A percentile compares a stretch with the other conserved stretches of the same genome.
These are phyloP conservation scores for Mystacides longicornis DNA, from an alignment of 2,888 invertebrate genomes.

Conservation along the genomic window DNA sequence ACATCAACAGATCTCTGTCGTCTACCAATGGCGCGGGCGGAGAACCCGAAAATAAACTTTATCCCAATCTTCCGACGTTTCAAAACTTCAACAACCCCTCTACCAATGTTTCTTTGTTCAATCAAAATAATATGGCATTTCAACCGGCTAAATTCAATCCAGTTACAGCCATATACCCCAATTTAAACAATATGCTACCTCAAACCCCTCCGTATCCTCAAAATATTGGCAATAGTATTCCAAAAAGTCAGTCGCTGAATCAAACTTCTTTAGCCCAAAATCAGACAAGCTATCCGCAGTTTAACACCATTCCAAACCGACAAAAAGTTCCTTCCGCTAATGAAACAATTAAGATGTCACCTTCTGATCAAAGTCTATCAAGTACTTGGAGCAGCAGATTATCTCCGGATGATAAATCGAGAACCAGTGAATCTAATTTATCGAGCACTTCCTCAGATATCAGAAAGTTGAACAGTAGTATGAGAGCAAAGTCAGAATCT, in stretches of 20 bases:
- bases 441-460: background rate
- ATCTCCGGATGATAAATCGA: background rate
- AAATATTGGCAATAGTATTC: background rate
- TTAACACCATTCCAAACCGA: constrained; percentile 5
- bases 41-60: background rate
- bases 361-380: constrained; percentile 13
- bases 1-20: background rate
- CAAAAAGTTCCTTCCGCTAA: background rate
- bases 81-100: background rate
- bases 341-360: constrained; percentile 12
- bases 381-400: background rate
- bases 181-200: background rate
- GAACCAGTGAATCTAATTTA: background rate
- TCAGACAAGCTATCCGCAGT: constrained; percentile 16
- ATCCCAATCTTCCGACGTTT: background rate
- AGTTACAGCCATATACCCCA: constrained; percentile 4
- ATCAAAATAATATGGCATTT: background rate
- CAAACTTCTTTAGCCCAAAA: constrained; percentile 2
- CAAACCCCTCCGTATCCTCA: background rate
- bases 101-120: background rate
- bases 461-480: background rate
- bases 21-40: background rate
- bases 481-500: constrained; percentile 6
- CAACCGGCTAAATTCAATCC: background rate
- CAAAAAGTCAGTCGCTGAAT: background rate